These are phyloP conservation scores for Melolontha melolontha DNA, from an alignment of 2,888 invertebrate genomes.

Conservation along the genomic window DNA sequence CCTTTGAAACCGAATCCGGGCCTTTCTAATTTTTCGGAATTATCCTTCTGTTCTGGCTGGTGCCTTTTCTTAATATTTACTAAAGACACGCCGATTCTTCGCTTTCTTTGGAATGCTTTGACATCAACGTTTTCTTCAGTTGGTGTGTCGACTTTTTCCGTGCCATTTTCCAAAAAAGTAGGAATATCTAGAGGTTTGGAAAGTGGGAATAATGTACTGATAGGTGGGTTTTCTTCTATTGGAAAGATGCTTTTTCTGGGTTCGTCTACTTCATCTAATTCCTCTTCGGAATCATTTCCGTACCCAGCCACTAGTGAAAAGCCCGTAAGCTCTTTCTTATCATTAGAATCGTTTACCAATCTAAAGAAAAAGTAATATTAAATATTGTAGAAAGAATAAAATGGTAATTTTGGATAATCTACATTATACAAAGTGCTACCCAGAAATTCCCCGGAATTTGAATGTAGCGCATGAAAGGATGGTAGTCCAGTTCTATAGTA, in stretches of 20 bases:
- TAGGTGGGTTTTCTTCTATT: slow-evolving; percentile 3
- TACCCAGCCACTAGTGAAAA: slow-evolving; percentile 70
- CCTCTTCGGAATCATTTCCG: slow-evolving; percentile 68
- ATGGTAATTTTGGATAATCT: too few relatives aligned
- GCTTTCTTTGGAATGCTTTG: slow-evolving; percentile 70
- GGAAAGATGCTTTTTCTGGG: slow-evolving; percentile 48
- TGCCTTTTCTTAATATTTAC: slow-evolving; percentile 56
- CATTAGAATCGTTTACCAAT: slow-evolving; percentile 28
- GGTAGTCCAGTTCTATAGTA: too few relatives aligned
- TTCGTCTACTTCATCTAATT: slow-evolving; percentile 57
- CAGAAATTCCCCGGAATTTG: too few relatives aligned
- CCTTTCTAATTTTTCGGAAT: slow-evolving; percentile 53
- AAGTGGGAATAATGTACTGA: slow-evolving; percentile 67
- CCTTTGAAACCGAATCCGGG: slow-evolving; percentile 62
- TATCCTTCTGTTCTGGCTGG: slow-evolving; percentile 38
- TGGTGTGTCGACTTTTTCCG: slow-evolving; percentile 14
- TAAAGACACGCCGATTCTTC: slow-evolving; percentile 68
- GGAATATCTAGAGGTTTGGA: slow-evolving; percentile 61
- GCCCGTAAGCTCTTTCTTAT: slow-evolving; percentile 49
- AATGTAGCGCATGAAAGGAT: too few relatives aligned
- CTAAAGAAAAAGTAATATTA: slow-evolving; percentile 8
- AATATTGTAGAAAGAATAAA: too few relatives aligned
- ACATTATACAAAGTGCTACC: too few relatives aligned
- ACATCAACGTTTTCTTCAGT: slow-evolving; percentile 56
- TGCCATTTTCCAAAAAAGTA: slow-evolving; percentile 54